A percentile compares a stretch with the other conserved stretches of the same genome.
Conservation (phyloP, 2,888 invertebrate genomes). For the Aphodius sticticus region DNA sequence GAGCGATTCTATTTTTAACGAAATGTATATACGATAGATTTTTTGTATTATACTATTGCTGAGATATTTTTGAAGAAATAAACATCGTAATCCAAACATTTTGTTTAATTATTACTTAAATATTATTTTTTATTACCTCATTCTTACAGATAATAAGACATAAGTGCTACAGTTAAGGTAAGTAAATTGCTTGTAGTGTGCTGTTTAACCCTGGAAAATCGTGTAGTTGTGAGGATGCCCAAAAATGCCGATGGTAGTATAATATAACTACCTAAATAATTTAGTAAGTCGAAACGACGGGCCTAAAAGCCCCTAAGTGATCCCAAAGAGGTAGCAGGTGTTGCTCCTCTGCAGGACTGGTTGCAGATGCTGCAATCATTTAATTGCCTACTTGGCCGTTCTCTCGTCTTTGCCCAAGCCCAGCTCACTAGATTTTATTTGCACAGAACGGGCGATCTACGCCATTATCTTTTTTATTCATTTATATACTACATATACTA, state of each 20-base stretch:
- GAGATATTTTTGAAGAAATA: conserved; percentile 39
- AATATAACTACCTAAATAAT: conserved; percentile 12
- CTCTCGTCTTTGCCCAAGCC: neutral
- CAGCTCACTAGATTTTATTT: too few relatives aligned
- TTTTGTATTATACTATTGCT: conserved; percentile 38
- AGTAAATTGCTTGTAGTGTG: neutral
- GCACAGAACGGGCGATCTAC: too few relatives aligned
- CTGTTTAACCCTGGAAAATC: too few relatives aligned
- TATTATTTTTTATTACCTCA: too few relatives aligned
- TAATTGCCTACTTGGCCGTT: conserved; percentile 5
- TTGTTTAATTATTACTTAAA: conserved; percentile 13
- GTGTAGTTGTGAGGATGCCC: neutral
- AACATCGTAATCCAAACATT: conserved; percentile 32
- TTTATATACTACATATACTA: too few relatives aligned
- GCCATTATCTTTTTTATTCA: too few relatives aligned
- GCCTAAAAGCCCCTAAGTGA: conserved; percentile 42
- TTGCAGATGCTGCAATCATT: conserved; percentile 49
- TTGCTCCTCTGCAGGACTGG: conserved; percentile 46
- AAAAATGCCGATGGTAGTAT: conserved; percentile 4
- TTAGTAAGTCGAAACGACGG: conserved; percentile 20
- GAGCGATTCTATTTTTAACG: conserved; percentile 25
- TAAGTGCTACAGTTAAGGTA: conserved; percentile 10
- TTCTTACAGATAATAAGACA: neutral
- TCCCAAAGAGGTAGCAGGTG: conserved; percentile 41
- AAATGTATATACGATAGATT: conserved; percentile 32